Conservation (phyloP, 92 coral and sea anemone genomes). For the Bergia puertoricense region DNA sequence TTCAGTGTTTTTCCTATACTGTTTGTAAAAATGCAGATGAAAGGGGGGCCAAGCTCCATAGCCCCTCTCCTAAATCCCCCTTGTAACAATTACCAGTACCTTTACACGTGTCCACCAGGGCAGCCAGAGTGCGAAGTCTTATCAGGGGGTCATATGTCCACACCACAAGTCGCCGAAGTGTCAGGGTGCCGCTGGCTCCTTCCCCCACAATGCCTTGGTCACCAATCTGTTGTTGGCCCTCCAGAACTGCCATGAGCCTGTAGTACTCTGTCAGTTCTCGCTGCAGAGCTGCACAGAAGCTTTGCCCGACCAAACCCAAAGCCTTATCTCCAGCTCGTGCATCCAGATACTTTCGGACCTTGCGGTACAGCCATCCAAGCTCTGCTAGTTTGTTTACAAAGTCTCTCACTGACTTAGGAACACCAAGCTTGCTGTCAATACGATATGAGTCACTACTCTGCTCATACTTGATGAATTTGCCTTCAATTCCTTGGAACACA, state of each 20-base stretch:
- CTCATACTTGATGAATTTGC: constrained; percentile 91
- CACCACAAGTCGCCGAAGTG: constrained; percentile 87
- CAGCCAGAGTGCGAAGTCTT: constrained; percentile 91
- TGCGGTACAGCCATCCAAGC: constrained; percentile 95
- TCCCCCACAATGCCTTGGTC: constrained; percentile 96
- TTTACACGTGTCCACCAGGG: constrained; percentile 96
- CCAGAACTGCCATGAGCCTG: constrained; percentile 96
- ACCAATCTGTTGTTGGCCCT: constrained; percentile 87
- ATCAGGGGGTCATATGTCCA: constrained; percentile 96
- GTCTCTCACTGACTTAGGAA: constrained; percentile 85
- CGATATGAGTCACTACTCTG: constrained; percentile 88
- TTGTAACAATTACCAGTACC: constrained; percentile 45
- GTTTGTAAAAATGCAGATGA: no score
- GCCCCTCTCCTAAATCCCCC: no score
- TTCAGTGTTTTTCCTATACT: no score
- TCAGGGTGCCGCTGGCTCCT: constrained; percentile 90
- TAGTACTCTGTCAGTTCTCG: constrained; percentile 96
- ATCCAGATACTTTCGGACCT: constrained; percentile 91
- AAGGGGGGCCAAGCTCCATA: no score
- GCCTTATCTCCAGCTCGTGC: constrained; percentile 99
- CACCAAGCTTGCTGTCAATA: constrained; percentile 89
- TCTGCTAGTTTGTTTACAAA: constrained; percentile 92
- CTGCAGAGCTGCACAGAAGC: constrained; percentile 98
- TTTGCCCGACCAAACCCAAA: constrained; percentile 94
- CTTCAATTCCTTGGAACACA: constrained; percentile 98